Evolutionary conservation across 2,797 vertebrate species (phyloP).

Genomic region (Eremophila alpestris): DNA sequence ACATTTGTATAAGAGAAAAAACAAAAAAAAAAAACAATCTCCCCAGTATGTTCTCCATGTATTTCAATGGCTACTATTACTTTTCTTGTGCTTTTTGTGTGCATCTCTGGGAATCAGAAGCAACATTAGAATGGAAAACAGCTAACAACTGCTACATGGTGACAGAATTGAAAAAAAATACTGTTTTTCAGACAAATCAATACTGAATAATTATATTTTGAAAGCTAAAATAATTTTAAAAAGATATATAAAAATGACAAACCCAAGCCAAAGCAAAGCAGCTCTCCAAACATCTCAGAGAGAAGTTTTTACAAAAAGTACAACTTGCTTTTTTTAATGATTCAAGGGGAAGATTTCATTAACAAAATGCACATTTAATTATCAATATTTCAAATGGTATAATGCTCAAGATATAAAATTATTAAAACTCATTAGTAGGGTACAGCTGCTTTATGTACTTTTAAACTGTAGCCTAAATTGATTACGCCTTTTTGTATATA

Average conservation of each 20-base stretch:
- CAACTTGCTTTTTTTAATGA: constrained; percentile 24
- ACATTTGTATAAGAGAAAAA: background rate
- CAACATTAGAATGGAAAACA: background rate
- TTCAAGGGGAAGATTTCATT: constrained; percentile 46
- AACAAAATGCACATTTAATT: constrained; percentile 62
- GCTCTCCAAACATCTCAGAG: background rate
- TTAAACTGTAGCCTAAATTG: constrained; percentile 66
- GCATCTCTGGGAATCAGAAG: background rate
- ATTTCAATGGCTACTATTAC: background rate
- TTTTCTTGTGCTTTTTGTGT: background rate
- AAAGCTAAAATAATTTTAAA: constrained; percentile 1
- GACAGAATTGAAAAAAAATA: background rate
- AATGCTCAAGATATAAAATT: constrained; percentile 36
- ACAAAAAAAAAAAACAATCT: background rate
- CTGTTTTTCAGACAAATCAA: background rate
- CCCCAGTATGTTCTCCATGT: background rate
- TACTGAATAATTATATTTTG: constrained; percentile 21
- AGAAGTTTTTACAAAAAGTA: constrained; percentile 25
- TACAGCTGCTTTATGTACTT: constrained; percentile 69
- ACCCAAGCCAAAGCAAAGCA: background rate
- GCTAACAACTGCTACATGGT: background rate
- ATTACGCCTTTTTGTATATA: constrained; percentile 50
- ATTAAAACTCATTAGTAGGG: constrained; percentile 56
- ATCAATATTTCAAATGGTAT: constrained; percentile 42
- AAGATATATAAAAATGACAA: background rate